Evolutionary conservation across 2,888 invertebrate genomes (phyloP).

Genomic region (Chymomyza fuscimana): DNA sequence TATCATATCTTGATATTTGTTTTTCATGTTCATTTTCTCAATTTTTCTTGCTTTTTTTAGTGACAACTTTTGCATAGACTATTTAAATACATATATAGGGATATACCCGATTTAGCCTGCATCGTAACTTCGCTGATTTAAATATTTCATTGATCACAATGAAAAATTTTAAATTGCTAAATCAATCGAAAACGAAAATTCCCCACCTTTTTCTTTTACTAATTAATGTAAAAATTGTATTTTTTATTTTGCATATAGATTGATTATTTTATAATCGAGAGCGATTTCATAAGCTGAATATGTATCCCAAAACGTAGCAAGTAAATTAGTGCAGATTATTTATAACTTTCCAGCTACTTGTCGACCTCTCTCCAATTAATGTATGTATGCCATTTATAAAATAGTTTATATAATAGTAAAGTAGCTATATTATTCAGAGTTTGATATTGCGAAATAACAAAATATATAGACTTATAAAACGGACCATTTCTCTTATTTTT

Average conservation of each 20-base stretch:
- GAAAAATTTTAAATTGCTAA: not conserved
- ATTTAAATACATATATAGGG: not conserved
- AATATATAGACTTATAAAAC: not conserved
- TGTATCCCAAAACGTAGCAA: too few species aligned
- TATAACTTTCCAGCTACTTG: not conserved
- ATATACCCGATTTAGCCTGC: not conserved
- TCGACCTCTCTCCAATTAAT: not conserved
- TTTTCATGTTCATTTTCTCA: slow-evolving; percentile 69
- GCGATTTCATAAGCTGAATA: not conserved
- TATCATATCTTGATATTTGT: slow-evolving; percentile 34
- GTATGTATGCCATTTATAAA: slow-evolving; percentile 28
- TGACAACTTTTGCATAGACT: not conserved
- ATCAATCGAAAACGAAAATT: not conserved
- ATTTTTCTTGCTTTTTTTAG: slow-evolving; percentile 42
- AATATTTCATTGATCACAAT: not conserved
- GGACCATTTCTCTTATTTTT: not conserved
- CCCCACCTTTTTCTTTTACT: not conserved
- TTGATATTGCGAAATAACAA: not conserved
- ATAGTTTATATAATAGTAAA: slow-evolving; percentile 47
- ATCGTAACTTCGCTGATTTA: not conserved
- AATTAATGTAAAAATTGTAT: not conserved
- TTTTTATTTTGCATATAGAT: not conserved
- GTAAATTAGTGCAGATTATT: not conserved
- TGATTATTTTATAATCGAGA: not conserved
- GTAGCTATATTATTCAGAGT: not conserved